Conservation (phyloP, 2,797 vertebrate species). For the Okamejei kenojei region DNA sequence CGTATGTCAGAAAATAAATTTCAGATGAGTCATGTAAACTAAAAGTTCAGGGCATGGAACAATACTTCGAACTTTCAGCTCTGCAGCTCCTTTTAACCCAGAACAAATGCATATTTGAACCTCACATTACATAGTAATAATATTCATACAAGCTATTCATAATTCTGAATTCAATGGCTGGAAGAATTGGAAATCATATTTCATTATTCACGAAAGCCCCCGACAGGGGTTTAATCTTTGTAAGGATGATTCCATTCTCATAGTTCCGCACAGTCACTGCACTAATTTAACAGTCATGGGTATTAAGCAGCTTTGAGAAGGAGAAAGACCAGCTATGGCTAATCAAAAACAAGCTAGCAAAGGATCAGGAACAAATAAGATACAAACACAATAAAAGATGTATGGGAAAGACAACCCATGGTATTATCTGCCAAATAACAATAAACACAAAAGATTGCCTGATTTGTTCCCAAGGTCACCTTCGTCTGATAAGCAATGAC, state of each 20-base stretch:
- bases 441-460: background rate
- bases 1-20: background rate
- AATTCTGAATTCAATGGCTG: background rate
- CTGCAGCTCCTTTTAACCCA: background rate
- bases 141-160: background rate
- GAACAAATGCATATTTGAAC: background rate
- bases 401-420: background rate
- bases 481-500: conserved; percentile 8
- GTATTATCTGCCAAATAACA: background rate
- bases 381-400: background rate
- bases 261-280: background rate
- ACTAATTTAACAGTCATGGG: background rate
- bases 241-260: background rate
- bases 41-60: background rate
- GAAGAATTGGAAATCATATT: background rate
- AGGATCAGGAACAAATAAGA: background rate
- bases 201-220: background rate
- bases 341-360: background rate
- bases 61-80: background rate
- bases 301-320: background rate
- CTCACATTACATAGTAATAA: background rate
- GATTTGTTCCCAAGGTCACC: background rate
- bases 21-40: background rate
- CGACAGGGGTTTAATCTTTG: background rate
- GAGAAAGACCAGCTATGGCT: background rate